Conservation (phyloP, 2,797 vertebrate species). For the Ceryle rudis region DNA sequence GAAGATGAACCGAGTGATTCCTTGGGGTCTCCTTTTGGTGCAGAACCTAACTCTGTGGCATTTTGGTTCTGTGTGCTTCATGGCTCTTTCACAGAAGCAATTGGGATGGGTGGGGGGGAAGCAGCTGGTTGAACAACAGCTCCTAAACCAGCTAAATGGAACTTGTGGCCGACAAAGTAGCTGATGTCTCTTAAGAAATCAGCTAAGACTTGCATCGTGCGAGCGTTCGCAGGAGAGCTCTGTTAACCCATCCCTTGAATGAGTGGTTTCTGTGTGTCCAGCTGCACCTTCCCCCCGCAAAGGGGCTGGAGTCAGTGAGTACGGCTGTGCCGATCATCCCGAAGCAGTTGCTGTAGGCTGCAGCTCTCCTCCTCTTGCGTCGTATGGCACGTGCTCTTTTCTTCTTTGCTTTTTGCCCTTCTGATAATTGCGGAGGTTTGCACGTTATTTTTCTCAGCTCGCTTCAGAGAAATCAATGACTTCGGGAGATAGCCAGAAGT, state of each 20-base stretch:
- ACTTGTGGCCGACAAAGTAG: background rate
- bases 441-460: background rate
- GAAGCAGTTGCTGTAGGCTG: background rate
- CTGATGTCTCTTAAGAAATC: background rate
- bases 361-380: too few species aligned
- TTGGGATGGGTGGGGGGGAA: fast-evolving
- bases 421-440: background rate
- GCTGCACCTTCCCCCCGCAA: too few species aligned
- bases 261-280: background rate
- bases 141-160: background rate
- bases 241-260: background rate
- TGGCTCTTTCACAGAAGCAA: background rate
- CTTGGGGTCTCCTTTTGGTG: background rate
- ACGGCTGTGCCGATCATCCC: background rate
- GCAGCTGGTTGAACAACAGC: background rate
- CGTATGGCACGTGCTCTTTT: background rate
- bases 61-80: background rate
- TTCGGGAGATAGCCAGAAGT: background rate
- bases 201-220: fast-evolving
- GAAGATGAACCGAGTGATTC: background rate
- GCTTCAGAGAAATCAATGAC: background rate
- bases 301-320: too few species aligned
- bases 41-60: background rate
- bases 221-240: background rate
- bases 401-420: background rate